Evolutionary conservation across 2,888 invertebrate genomes (phyloP), one percentile per base, ranked within the genome.

Genomic region (Crioceris asparagi): DNA sequence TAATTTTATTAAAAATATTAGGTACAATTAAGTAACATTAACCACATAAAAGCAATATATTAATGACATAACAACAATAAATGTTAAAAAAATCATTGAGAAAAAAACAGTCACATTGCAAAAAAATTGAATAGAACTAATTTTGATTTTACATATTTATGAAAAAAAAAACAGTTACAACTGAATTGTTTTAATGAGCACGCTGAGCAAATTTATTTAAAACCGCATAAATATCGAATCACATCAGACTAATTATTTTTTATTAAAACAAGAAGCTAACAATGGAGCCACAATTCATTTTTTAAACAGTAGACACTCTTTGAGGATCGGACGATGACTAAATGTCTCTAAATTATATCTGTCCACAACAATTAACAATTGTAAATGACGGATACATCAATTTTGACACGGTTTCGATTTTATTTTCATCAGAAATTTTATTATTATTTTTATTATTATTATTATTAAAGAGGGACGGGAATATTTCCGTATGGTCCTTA

Each of bases 401-500:
- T 27, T 27, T n/a, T n/a, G n/a, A n/a, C n/a, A n/a, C n/a, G n/a
- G n/a, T n/a, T n/a, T n/a, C n/a, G n/a, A n/a, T n/a, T n/a, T n/a
- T n/a, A n/a, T n/a, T n/a, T n/a, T n/a, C n/a, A n/a, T n/a, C n/a
- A n/a, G n/a, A n/a, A n/a, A n/a, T n/a, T n/a, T n/a, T n/a, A 23
- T 36, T 31, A 38, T 35, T 35, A 25, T 36, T 36, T 39, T 19
- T 39, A 39, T 39, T 37, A 14, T 39, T 40, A 41, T 40, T 45
- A 46, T 41, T 36, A 18, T 25, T 25, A 32, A 32, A 51, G 50
- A 63, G 64, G 65, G 65, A 65, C 65, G 66, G 66, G 62, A 54
- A 56, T 58, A 61, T 64, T 63, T n/a, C n/a, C n/a, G n/a, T 64
- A 61, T 61, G 61, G 64, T 65, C 63, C 61, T 60, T 55, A 61